Evolutionary conservation across 2,888 invertebrate genomes (phyloP), one percentile per base, ranked within the genome.

Genomic region (Orchesellides sinensis): DNA sequence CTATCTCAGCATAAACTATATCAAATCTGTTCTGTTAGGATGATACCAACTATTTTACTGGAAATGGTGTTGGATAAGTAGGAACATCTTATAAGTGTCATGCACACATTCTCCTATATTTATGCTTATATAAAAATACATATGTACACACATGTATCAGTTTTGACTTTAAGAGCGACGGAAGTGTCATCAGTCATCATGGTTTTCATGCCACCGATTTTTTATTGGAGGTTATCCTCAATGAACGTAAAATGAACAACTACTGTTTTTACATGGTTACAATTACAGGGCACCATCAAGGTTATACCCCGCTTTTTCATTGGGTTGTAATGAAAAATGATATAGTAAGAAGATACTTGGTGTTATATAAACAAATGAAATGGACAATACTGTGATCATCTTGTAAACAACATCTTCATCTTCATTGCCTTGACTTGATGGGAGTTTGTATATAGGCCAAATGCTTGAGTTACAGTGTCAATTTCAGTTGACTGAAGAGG

Each of bases 1-100:
- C 49, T 65, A 40, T 47, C 32, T 54, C 69, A 52, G 25, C 10
- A 29, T n/a, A 8, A 54, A 29, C 59, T 32, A 29, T n/a, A 59
- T 59, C 63, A 63, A 59, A 5, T 49, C 49, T 59, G n/a, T n/a
- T n/a, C n/a, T 59, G n/a, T 12, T 35, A 35, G 35, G 8, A 35
- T 12, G 12, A 8, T 35, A 21, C 52, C 52, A 52, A 17, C 52
- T 52, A 3, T 52, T 21, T 52, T 21, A 52, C 4, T 8, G 40
- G 10, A 14, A 40, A 5, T 10, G 10, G n/a, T 8, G 32, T 32
- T 6, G 5, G 10, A 32, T 10, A 32, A 40, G 4, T n/a, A 40
- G 40, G n/a, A 1, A 40, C 10, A 40, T 40, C n/a, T n/a, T n/a
- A n/a, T n/a, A n/a, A n/a, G n/a, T n/a, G n/a, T n/a, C n/a, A n/a